Evolutionary conservation across 1,140 invertebrate genomes (phyloP), one percentile per base, ranked within the genome.

Genomic region (Thalassaphorura encarpata): DNA sequence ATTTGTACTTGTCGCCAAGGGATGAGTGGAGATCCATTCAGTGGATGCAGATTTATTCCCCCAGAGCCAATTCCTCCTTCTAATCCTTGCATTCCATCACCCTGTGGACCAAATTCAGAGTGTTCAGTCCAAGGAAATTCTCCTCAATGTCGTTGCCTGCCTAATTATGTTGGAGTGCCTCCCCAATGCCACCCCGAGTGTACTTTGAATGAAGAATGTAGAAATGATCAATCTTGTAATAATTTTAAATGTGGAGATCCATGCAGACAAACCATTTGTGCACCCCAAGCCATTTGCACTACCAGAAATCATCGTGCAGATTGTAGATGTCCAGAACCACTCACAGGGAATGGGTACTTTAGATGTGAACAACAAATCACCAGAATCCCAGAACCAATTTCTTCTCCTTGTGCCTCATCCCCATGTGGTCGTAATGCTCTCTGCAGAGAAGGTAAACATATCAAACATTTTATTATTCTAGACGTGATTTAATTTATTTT

Each of bases 381-480:
- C 21, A 15, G 11, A 18, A 23, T 61, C 47, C 51, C 54, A 41
- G 54, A 63, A 40, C 11, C 40, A 61, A 58, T 39, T 21, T 31
- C 49, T 31, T 76, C 89, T 70, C 85, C 84, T 2, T 91, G 88
- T 69, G 80, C 83, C 66, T 85, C 85, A 21, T 87, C 84, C 19
- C 86, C 86, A 1, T 91, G 87, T 66, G 80, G 85, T 52, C 82
- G 83, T 4, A 84, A 87, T 66, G 83, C 84, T 5, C 79, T 85
- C 66, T 88, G 85, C 61, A 78, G 83, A 31, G 83, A 85, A 66
- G 87, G 0, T 84, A 85, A 67, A 83, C 86, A 2, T 74, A 83
- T 58, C 90, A 87, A 66, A 77, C 75, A 56, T 83, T 88, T 0
- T 76, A 84, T 0, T 84, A 87, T 67, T 87, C 89, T 66, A 72